A percentile compares a stretch with the other conserved stretches of the same genome.
Conservation (phyloP, 2,797 vertebrate species). For the Mionectes olivaceus region DNA sequence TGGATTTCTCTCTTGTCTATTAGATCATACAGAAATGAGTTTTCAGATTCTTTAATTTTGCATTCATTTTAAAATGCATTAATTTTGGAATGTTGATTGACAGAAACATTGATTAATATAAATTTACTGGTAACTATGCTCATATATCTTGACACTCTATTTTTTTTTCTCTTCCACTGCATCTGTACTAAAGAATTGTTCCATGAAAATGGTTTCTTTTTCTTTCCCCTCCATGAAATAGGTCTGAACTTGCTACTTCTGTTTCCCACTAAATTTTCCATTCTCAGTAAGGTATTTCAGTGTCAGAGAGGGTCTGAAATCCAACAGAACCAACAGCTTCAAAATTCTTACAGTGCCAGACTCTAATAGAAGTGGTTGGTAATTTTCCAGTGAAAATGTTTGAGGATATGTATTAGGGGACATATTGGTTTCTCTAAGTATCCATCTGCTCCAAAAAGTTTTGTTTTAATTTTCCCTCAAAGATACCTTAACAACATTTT, state of each 20-base stretch:
- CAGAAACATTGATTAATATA: not conserved
- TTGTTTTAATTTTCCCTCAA: conserved; percentile 22
- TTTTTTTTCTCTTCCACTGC: not conserved
- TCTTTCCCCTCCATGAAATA: not conserved
- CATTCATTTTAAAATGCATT: not conserved
- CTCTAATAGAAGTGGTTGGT: not conserved
- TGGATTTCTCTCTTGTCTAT: not conserved
- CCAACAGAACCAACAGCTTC: not conserved
- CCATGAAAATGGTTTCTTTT: not conserved
- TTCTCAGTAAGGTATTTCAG: not conserved
- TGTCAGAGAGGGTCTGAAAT: not conserved
- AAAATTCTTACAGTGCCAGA: not conserved
- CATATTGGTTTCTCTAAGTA: not conserved
- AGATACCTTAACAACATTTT: conserved; percentile 12
- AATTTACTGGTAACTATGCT: not conserved
- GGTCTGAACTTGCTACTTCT: not conserved
- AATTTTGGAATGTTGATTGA: not conserved
- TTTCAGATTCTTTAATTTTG: not conserved
- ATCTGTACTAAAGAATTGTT: not conserved
- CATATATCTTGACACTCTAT: not conserved
- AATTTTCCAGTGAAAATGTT: conserved; percentile 49
- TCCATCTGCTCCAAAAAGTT: conserved; percentile 5
- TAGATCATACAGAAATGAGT: not conserved
- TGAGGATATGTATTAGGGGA: not conserved
- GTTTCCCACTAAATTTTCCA: not conserved